Percentiles rank a stretch among this genome's conserved stretches.
phyloP scores from a whole-genome alignment of 2,888 invertebrate species.

The Parthenolecanium corni region DNA sequence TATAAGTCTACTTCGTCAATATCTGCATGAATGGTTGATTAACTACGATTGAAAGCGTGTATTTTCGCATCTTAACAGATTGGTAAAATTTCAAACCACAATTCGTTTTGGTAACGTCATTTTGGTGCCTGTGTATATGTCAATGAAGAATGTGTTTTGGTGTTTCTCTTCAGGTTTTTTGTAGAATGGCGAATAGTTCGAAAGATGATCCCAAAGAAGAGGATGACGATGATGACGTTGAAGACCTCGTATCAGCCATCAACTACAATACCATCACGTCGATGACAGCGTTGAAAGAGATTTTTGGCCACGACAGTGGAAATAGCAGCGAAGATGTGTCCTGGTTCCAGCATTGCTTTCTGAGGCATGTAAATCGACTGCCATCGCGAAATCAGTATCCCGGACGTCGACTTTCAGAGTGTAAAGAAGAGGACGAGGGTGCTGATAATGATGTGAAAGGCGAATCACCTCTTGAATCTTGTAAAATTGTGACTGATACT shows the following conservation, averaged over 20 bases:
- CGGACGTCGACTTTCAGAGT: conserved; percentile 60
- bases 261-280: conserved; percentile 57
- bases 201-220: conserved; percentile 31
- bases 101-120: background rate
- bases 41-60: too few relatives aligned
- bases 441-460: conserved; percentile 24
- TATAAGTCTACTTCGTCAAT: too few relatives aligned
- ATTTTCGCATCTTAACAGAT: too few relatives aligned
- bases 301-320: conserved; percentile 42
- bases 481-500: conserved; percentile 2
- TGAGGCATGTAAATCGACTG: conserved; percentile 58
- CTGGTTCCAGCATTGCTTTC: conserved; percentile 58
- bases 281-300: conserved; percentile 54
- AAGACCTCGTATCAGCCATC: conserved; percentile 53
- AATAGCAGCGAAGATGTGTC: conserved; percentile 46
- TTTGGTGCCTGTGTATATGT: background rate
- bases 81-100: background rate
- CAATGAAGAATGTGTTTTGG: background rate
- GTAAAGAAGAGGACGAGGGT: conserved; percentile 66
- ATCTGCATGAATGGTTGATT: too few relatives aligned
- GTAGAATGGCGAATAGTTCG: conserved; percentile 13
- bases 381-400: conserved; percentile 45
- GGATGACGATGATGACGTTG: conserved; percentile 47
- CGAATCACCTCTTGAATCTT: conserved; percentile 17
- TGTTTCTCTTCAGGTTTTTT: background rate